phyloP scores from a whole-genome alignment of 2,113 vertebrate genomes.

The Podocnemis expansa region DNA sequence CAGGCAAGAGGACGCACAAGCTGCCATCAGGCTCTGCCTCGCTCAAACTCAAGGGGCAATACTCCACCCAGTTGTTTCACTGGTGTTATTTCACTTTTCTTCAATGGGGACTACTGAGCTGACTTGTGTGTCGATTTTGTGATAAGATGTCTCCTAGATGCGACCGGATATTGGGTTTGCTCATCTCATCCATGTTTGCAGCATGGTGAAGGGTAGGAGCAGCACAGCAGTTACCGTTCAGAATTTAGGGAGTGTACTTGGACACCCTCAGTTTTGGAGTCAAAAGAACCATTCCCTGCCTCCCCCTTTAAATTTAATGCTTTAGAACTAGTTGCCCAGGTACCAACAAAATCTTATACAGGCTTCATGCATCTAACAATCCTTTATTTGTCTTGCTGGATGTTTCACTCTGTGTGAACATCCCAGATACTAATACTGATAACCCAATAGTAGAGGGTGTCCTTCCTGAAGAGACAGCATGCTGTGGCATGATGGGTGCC shows the following conservation, averaged over 20 bases:
- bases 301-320: slow-evolving; percentile 55
- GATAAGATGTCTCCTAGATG: slow-evolving; percentile 19
- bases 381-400: not conserved
- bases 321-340: slow-evolving; percentile 75
- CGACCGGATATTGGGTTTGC: slow-evolving; percentile 2
- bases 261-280: slow-evolving; percentile 65
- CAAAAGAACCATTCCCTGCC: slow-evolving; percentile 66
- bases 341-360: slow-evolving; percentile 64
- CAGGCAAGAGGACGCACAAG: not conserved
- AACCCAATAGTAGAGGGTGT: not conserved
- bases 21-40: not conserved
- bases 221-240: not conserved
- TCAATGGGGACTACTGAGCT: slow-evolving; percentile 2
- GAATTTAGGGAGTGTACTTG: slow-evolving; percentile 26
- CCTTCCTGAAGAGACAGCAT: not conserved
- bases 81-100: not conserved
- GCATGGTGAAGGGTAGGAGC: not conserved
- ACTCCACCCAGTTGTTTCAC: slow-evolving; percentile 12
- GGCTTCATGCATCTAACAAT: slow-evolving; percentile 49
- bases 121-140: not conserved
- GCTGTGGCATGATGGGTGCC: not conserved
- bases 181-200: slow-evolving; percentile 21
- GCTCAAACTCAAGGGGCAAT: slow-evolving; percentile 19
- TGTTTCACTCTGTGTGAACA: not conserved
- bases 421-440: not conserved